Base-by-base conservation (phyloP, 2,888 invertebrate species). In the Zonitis immaculata region DNA sequence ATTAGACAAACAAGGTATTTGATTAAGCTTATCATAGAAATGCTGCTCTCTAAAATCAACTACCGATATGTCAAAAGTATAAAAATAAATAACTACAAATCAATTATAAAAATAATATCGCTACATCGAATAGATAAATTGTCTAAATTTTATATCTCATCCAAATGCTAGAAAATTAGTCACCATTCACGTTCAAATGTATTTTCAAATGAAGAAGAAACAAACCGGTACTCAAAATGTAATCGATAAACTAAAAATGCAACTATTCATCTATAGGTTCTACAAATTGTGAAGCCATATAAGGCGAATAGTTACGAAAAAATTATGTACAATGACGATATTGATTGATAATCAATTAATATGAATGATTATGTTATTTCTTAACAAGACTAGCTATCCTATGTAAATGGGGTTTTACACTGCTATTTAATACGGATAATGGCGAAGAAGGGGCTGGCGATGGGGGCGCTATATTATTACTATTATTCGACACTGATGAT, bases 371-470 rank as follows among this genome's bases (percentile, higher is more conserved):
- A 14, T 32, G 82, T 72, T 76, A 76, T 66, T 77, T 78, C 62
- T 77, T 77, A 52, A 77, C 77, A 53, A 77, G 66, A 66, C 69
- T 77, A 46, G 76, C 76, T 76, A 77, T 77, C 73, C 76, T 73
- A 64, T 76, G 74, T 54, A 77, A 62, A 63, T 77, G 77, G 22
- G 78, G 77, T 63, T 76, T 75, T 27, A 77, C 70, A 50, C 69
- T 73, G 61, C 70, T 75, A 56, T 74, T 76, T 43, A 76, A 61
- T 53, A 73, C 69, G 25, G 74, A 66, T 42, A 76, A 60, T 22
- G 75, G 75, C 28, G 76, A 74, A 51, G 73, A 64, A 1, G 74
- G 70, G 35, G 74, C 71, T 44, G 73, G 68, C 20, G 74, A 70
- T n/a, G 74, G 73, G 9, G 73, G 73, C 28, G 74, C 68, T 27